These are phyloP conservation scores for Sphaerodactylus townsendi DNA, from an alignment of 2,113 vertebrate genomes.

Conservation along the genomic window DNA sequence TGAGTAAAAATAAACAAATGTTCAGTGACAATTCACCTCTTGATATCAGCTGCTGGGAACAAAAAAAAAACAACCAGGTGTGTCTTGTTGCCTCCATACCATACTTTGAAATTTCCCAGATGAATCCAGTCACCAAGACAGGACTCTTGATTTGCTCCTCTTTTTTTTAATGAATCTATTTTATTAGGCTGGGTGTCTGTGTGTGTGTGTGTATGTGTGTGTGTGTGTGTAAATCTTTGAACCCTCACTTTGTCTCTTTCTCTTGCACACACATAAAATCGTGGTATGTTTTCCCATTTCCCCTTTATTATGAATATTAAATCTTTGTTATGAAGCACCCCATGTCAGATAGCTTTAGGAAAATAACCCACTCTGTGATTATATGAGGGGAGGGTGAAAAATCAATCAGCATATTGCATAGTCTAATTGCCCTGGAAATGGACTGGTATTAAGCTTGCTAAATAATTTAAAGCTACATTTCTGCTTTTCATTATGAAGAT, in stretches of 20 bases:
- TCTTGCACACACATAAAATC: background rate
- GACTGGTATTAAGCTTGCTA: constrained; percentile 44
- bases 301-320: background rate
- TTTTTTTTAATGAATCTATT: background rate
- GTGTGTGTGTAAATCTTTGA: background rate
- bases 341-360: constrained; percentile 6
- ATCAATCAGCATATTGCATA: constrained; percentile 45
- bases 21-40: background rate
- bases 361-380: constrained; percentile 24
- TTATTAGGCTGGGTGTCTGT: background rate
- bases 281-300: background rate
- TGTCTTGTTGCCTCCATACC: background rate
- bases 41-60: background rate
- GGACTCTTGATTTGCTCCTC: background rate
- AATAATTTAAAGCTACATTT: constrained; percentile 38
- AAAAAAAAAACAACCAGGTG: too few relatives aligned
- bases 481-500: background rate
- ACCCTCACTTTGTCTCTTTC: background rate
- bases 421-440: constrained; percentile 32
- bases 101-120: background rate
- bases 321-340: constrained; percentile 29
- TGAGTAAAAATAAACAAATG: too few relatives aligned
- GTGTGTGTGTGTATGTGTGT: too few relatives aligned
- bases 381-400: constrained; percentile 40
- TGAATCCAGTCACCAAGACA: background rate